These are phyloP conservation scores for Xyrichtys novacula DNA, from an alignment of 2,797 vertebrate genomes.

Conservation along the genomic window DNA sequence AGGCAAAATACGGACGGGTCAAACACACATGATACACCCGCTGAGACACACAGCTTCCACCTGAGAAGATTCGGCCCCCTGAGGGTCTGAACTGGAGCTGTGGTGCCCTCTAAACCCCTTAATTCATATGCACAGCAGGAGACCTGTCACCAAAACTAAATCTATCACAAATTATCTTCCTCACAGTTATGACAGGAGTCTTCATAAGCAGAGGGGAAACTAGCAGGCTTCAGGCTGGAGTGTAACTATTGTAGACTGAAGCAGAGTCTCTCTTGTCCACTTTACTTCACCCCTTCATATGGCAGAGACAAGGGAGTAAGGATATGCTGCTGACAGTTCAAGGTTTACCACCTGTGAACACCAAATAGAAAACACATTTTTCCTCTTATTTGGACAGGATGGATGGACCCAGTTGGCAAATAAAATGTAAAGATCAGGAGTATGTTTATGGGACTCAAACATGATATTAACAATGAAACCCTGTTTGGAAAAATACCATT, in stretches of 20 bases:
- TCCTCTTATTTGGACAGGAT: slow-evolving; percentile 10
- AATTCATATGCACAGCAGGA: slow-evolving; percentile 43
- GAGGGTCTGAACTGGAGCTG: slow-evolving; percentile 13
- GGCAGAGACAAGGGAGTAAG: slow-evolving; percentile 20
- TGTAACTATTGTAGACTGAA: not conserved
- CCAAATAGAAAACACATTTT: slow-evolving; percentile 28
- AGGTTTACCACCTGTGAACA: slow-evolving; percentile 38
- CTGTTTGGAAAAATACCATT: slow-evolving; percentile 19
- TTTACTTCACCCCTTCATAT: slow-evolving; percentile 6
- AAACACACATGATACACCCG: slow-evolving; percentile 48
- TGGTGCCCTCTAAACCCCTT: slow-evolving; percentile 26
- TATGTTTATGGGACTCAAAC: not conserved
- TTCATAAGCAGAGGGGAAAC: slow-evolving; percentile 37
- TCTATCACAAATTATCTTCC: slow-evolving; percentile 26
- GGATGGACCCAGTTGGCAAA: slow-evolving; percentile 11
- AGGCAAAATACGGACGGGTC: slow-evolving; percentile 44
- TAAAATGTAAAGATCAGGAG: slow-evolving; percentile 32
- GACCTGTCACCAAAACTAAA: slow-evolving; percentile 42
- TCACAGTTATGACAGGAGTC: slow-evolving; percentile 28
- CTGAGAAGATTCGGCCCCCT: slow-evolving; percentile 47
- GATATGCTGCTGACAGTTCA: slow-evolving; percentile 15
- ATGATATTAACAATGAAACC: slow-evolving; percentile 38
- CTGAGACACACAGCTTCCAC: slow-evolving; percentile 27
- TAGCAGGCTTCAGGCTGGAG: not conserved
- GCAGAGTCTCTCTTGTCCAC: slow-evolving; percentile 21